These are phyloP conservation scores for Tachysurus fulvidraco DNA, from an alignment of 2,113 vertebrate species.

Conservation along the genomic window DNA sequence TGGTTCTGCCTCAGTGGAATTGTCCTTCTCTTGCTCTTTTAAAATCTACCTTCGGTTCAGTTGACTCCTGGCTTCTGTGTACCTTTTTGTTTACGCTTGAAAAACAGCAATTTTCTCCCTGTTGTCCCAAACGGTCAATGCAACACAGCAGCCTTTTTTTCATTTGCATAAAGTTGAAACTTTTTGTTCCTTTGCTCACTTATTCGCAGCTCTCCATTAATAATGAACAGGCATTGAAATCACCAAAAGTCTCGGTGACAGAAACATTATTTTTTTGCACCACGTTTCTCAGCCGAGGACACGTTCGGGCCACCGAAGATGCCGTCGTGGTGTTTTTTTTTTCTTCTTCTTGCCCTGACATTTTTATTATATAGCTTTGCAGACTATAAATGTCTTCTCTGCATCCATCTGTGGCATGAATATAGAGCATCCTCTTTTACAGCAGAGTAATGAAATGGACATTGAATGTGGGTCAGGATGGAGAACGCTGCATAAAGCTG, in stretches of 20 bases:
- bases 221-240: not conserved
- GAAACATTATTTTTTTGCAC: not conserved
- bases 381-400: slow-evolving; percentile 19
- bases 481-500: slow-evolving; percentile 15
- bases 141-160: not conserved
- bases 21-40: slow-evolving; percentile 3
- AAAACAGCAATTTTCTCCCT: not conserved
- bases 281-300: not conserved
- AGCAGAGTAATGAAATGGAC: slow-evolving; percentile 24
- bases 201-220: not conserved
- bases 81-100: not conserved
- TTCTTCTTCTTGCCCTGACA: not conserved
- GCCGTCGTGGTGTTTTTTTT: not conserved
- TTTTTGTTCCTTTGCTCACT: not conserved
- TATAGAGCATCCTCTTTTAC: slow-evolving; percentile 24
- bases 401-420: slow-evolving; percentile 15
- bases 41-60: not conserved
- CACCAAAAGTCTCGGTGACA: not conserved
- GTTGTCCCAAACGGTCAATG: not conserved
- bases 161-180: slow-evolving; percentile 9
- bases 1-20: not conserved
- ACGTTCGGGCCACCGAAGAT: not conserved
- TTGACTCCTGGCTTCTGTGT: not conserved
- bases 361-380: slow-evolving; percentile 21
- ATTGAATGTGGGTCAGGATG: slow-evolving; percentile 14